These are phyloP conservation scores for Catocala nupta DNA, from an alignment of 2,888 invertebrate genomes.

Conservation along the genomic window DNA sequence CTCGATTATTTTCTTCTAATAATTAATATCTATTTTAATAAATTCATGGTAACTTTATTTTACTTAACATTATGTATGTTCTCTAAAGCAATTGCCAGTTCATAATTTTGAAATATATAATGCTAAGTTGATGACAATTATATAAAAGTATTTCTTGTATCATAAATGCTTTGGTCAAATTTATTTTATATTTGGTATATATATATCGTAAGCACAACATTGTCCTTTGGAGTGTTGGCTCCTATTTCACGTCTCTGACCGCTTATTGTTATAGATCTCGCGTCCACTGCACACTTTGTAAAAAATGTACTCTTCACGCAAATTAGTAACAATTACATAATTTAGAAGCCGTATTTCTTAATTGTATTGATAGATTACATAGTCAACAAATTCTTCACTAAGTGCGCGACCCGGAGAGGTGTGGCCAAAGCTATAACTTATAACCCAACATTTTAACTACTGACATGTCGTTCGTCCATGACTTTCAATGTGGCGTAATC, in stretches of 20 bases:
- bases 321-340: not conserved
- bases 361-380: too few species aligned
- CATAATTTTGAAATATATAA: too few species aligned
- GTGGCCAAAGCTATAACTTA: slow-evolving; percentile 6
- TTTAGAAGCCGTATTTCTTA: not conserved
- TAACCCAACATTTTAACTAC: slow-evolving; percentile 6
- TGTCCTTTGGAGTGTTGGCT: slow-evolving; percentile 13
- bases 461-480: slow-evolving; percentile 30
- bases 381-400: too few species aligned
- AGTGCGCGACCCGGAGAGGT: slow-evolving; percentile 1
- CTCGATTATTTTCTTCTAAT: too few species aligned
- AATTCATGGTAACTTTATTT: too few species aligned
- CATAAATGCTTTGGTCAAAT: too few species aligned
- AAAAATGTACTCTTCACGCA: too few species aligned
- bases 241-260: slow-evolving; percentile 6
- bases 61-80: too few species aligned
- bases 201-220: slow-evolving; percentile 10
- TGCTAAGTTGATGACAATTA: too few species aligned
- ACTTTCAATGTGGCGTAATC: slow-evolving; percentile 39
- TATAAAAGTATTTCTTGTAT: too few species aligned
- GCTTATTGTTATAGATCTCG: slow-evolving; percentile 1
- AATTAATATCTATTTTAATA: too few species aligned
- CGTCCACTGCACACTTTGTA: not conserved
- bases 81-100: too few species aligned
- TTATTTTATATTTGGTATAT: not conserved